Base-by-base conservation (phyloP, 2,797 vertebrate species). In the Rhinichthys osculus region DNA sequence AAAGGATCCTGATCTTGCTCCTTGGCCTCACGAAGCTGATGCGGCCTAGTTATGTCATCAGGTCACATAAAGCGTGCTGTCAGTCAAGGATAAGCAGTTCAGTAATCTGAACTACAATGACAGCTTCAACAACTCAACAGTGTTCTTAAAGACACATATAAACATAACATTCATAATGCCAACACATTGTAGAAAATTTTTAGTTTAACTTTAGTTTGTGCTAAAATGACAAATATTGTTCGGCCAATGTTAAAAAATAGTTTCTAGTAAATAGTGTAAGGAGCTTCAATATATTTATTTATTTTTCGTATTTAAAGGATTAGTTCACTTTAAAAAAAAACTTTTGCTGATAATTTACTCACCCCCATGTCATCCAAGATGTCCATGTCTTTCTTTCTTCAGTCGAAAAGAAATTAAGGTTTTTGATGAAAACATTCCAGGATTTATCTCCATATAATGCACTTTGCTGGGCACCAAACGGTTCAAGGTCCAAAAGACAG, bases 61-160 rank as follows among this genome's bases (percentile, higher is more conserved):
- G 78, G 72, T 72, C 83, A 87, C 83, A 30, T 84, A 78, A 82
- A 70, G 78, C 17, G 1, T 77, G 82, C 77, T 78, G 82, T 74
- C 78, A 80, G 62, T 87, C 84, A 86, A 19, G 72, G 81, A 78
- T 89, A 77, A 87, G 64, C 10, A 13, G 44, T 47, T 85, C 44
- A 76, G 21, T 86, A 83, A 73, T 71, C 71, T 80, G 69, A 77
- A 66, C 62, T 81, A 52, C 67, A 21, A 30, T 66, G 27, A 80
- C 21, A 50, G 57, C 3, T 1, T 44, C 13, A 70, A 27, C 50
- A 35, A 54, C 52, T 70, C 50, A 50, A 54, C 42, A 40, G 42
- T 30, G 5, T 8, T 11, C 7, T 67, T 44, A 82, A 57, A 35
- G 52, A 52, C 4, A 21, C 27, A 19, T 4, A 21, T 6, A 71